Conservation (phyloP, 2,888 invertebrate species). For the Erebia aethiops region DNA sequence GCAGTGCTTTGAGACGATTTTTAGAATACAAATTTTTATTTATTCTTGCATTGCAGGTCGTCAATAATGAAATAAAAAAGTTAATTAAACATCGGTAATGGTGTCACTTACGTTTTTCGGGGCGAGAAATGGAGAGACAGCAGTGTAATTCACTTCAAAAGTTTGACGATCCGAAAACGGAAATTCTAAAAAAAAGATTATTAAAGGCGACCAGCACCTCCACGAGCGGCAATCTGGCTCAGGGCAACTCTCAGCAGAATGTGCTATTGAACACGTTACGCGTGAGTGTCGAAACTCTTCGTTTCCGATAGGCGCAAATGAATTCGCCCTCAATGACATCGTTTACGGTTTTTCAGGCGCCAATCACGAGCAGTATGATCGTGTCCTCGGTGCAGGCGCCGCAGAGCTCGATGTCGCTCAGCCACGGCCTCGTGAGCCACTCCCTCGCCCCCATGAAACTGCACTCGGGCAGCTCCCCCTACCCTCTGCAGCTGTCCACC, state of each 20-base stretch:
- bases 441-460: constrained; percentile 76
- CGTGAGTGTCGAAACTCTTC: constrained; percentile 60
- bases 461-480: constrained; percentile 67
- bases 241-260: constrained; percentile 70
- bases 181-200: constrained; percentile 80
- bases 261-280: constrained; percentile 75
- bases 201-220: constrained; percentile 68
- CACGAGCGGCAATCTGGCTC: constrained; percentile 59
- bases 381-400: constrained; percentile 76
- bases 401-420: constrained; percentile 73
- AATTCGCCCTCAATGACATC: constrained; percentile 57
- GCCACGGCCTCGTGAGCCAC: constrained; percentile 74
- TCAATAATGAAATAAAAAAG: constrained; percentile 66
- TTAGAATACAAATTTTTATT: constrained; percentile 71
- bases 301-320: constrained; percentile 43
- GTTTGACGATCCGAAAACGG: constrained; percentile 77
- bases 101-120: constrained; percentile 60
- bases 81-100: constrained; percentile 72
- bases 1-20: constrained; percentile 47
- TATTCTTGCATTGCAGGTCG: constrained; percentile 74
- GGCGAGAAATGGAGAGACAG: constrained; percentile 78
- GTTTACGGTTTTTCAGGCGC: constrained; percentile 71
- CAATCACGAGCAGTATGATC: constrained; percentile 79
- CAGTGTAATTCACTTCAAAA: constrained; percentile 80
- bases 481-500: constrained; percentile 74